Evolutionary conservation across 2,888 invertebrate genomes (phyloP).

Genomic region (Lapara coniferarum): DNA sequence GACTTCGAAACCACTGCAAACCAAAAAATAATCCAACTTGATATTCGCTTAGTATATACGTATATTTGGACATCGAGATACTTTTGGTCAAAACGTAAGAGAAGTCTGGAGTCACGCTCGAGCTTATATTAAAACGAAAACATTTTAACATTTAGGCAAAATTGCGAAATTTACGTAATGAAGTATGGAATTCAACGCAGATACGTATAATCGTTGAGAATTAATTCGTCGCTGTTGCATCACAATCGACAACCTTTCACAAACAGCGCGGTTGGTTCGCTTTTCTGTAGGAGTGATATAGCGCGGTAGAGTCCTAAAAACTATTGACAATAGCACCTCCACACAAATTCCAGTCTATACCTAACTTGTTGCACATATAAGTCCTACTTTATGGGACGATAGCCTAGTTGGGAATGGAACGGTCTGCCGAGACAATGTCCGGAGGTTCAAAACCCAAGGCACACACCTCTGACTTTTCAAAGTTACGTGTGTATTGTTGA

Average conservation of each 20-base stretch:
- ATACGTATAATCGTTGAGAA: slow-evolving; percentile 37
- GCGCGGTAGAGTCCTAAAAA: background rate
- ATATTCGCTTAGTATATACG: too few relatives aligned
- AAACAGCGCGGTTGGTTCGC: slow-evolving; percentile 32
- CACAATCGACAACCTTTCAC: slow-evolving; percentile 37
- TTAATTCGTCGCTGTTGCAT: slow-evolving; percentile 36
- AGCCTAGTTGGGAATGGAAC: too few relatives aligned
- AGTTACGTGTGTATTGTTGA: too few relatives aligned
- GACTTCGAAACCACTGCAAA: too few relatives aligned
- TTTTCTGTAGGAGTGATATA: slow-evolving; percentile 15
- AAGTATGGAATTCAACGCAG: slow-evolving; percentile 33
- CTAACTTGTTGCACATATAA: background rate
- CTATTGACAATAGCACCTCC: background rate
- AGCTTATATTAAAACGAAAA: slow-evolving; percentile 1
- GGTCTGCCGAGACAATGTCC: too few relatives aligned
- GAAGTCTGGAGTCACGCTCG: background rate
- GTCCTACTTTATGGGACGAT: too few relatives aligned
- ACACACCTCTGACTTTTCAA: too few relatives aligned
- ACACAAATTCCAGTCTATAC: background rate
- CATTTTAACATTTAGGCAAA: slow-evolving; percentile 21
- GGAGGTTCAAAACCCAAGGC: too few relatives aligned
- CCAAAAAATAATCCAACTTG: too few relatives aligned
- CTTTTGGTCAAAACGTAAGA: background rate
- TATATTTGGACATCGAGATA: too few relatives aligned
- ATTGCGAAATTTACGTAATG: slow-evolving; percentile 31